A percentile compares a stretch with the other conserved stretches of the same genome.
phyloP scores from a whole-genome alignment of 2,113 vertebrate species.

The Tachycineta bicolor region DNA sequence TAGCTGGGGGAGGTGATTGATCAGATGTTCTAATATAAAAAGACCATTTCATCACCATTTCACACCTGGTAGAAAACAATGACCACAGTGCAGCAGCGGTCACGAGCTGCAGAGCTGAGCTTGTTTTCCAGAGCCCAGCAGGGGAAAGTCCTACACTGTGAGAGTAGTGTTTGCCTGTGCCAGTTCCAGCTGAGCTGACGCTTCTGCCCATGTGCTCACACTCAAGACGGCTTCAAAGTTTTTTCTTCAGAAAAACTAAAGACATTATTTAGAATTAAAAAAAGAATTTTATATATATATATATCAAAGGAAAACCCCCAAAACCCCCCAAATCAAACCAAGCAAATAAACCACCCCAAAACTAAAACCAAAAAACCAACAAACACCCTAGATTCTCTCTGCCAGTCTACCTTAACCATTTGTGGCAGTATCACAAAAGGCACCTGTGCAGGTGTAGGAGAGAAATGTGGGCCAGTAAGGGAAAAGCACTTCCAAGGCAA shows the following conservation, averaged over 20 bases:
- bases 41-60: not conserved
- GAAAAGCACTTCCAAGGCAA: not conserved
- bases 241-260: not conserved
- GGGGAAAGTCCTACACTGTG: fast-evolving
- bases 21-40: not conserved
- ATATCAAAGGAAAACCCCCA: too few relatives aligned
- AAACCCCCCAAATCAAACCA: not conserved
- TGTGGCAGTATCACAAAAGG: not conserved
- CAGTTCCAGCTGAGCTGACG: not conserved
- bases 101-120: not conserved
- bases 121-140: not conserved
- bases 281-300: too few relatives aligned
- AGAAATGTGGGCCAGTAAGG: not conserved
- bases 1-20: not conserved
- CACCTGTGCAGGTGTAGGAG: not conserved
- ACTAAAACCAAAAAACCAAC: too few relatives aligned
- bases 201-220: not conserved
- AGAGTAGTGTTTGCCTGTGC: not conserved
- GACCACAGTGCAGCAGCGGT: not conserved
- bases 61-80: not conserved
- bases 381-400: not conserved
- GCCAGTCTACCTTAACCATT: not conserved
- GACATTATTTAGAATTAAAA: not conserved
- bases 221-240: not conserved
- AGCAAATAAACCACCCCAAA: not conserved